Evolutionary conservation across 2,113 vertebrate genomes (phyloP), one percentile per base, ranked within the genome.

Genomic region (Pteropus alecto): DNA sequence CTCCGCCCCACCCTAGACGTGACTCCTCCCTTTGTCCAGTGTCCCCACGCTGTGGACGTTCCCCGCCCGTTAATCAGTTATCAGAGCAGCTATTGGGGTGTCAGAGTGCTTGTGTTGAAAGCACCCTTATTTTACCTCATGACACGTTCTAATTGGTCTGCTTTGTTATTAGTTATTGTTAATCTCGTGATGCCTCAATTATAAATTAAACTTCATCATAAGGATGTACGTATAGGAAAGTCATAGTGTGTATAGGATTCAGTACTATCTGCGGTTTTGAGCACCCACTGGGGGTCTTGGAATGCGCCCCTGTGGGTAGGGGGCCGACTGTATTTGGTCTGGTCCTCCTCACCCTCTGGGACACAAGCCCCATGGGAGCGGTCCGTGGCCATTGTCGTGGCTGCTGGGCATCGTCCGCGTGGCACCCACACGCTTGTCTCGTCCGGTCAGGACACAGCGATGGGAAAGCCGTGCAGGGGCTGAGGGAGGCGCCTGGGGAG

Each of bases 381-480:
- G 61, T 11, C 28, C 24, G 3, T 15, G 61, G 38, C 15, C 3
- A 0, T 65, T 14, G 54, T 68, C 14, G 38, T 46, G 71, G 24
- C 71, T 10, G 15, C 58, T 2, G 2, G 74, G 19, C 4, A 1
- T 51, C 1, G 3, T 68, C 56, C 12, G 5, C 5, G 0, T 15
- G 16, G 24, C 4, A 26, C 33, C 26, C 26, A 6, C 0, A 46
- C 33, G 24, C 15, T 21, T 3, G 7, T 28, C 2, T 21, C 5
- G 7, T 28, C 2, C 2, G 38, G 38, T 61, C 51, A n/a, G 41
- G 3, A 2, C 41, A 11, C 2, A 2, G 6, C 26, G 41, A 15
- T n/a, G 28, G 38, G 76, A 19, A 38, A 56, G 26, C 26, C 24
- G 14, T 24, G 51, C 6, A 48, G 70, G n/a, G 63, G 28, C 22